A percentile compares a stretch with the other conserved stretches of the same genome.
Conservation (phyloP, 2,797 vertebrate species). For the Lacerta agilis region DNA sequence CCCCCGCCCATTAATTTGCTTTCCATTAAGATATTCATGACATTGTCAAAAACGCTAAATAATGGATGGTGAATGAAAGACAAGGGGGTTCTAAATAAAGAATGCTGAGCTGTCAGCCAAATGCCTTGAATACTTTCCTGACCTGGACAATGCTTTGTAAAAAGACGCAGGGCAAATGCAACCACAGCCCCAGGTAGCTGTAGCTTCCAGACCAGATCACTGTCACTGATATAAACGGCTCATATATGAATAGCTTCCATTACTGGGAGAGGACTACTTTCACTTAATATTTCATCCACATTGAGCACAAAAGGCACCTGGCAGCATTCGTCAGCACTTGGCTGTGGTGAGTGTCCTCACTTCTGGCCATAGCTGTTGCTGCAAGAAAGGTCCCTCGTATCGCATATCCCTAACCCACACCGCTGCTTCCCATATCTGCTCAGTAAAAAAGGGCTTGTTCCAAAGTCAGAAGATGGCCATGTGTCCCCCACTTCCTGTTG, state of each 20-base stretch:
- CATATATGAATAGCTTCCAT: background rate
- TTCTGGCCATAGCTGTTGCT: background rate
- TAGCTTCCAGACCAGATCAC: conserved; percentile 9
- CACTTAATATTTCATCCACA: conserved; percentile 7
- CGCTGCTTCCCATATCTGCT: background rate
- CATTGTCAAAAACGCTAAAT: conserved; percentile 55
- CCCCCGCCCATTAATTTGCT: conserved; percentile 35
- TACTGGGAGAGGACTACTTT: conserved; percentile 32
- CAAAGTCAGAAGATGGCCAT: background rate
- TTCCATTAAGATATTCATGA: conserved; percentile 53
- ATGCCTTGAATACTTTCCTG: conserved; percentile 43
- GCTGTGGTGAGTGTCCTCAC: background rate
- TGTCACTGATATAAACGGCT: conserved; percentile 16
- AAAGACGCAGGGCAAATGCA: conserved; percentile 8
- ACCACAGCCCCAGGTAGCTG: background rate
- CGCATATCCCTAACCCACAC: background rate
- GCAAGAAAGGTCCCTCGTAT: background rate
- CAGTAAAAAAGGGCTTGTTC: background rate
- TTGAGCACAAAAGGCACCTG: background rate
- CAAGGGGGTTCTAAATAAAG: background rate
- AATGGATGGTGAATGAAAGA: conserved; percentile 38
- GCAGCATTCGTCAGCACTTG: rapidly evolving
- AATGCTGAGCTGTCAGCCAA: conserved; percentile 30
- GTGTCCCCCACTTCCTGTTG: background rate
- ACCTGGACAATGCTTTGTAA: background rate